Base-by-base conservation (phyloP, 2,888 invertebrate species). In the Dynastes maya region DNA sequence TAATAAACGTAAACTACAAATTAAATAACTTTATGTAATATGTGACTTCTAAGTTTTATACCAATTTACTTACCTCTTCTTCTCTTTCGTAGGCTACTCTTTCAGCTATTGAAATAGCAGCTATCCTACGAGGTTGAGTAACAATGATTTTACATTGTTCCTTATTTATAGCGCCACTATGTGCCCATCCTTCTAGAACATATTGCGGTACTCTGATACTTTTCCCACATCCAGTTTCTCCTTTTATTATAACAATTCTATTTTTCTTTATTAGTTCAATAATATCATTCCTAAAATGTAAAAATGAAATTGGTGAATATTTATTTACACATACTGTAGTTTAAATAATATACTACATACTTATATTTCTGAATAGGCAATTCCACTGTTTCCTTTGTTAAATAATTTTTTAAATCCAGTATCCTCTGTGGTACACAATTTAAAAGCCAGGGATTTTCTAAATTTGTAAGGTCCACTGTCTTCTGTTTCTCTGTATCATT, bases 211-310 rank as follows among this genome's bases (percentile, higher is more conserved):
- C 91, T 74, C 94, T 91, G 0, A 94, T 94, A 32, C 94, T 94
- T 85, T 95, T 95, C 0, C 95, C 95, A 85, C 94, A 94, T 0
- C 94, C 94, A 0, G 94, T 93, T 78, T 93, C 93, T 0, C 94
- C 95, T 78, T 92, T 92, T 64, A 95, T 89, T 1, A 95, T 89
- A 0, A 92, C 80, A 0, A 93, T 91, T 45, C 90, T 90, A 80
- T 91, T 90, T 0, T 89, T 82, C 11, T 89, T 84, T 1, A 94
- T 82, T 0, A 90, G 86, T 13, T 91, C 84, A 4, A 91, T 88
- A 83, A 94, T 92, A 82, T 88, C 80, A 29, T 89, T 84, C 79
- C 91, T 91, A 79, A 40, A 80, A 80, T 81, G 80, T 67, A 80
- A 79, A 40, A 68, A 58, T 22, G 1, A 58, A 8, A 16, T n/a